Base-by-base conservation (phyloP, 2,797 vertebrate species). In the Neomorphus geoffroyi region DNA sequence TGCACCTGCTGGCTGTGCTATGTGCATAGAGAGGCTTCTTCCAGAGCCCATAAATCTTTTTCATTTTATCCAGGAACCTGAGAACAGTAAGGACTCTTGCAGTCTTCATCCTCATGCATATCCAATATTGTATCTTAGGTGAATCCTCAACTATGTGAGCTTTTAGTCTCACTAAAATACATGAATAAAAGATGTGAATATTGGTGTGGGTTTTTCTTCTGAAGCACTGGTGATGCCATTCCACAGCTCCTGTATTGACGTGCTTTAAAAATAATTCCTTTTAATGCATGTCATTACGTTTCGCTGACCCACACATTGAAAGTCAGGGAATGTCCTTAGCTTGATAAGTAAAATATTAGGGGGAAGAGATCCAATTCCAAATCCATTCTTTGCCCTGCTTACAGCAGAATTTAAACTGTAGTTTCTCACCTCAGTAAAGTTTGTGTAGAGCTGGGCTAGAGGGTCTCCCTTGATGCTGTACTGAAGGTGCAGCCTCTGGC, bases 251-350 rank as follows among this genome's bases (percentile, higher is more conserved):
- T 67, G 32, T 54, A 65, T 53, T 54, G 71, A 70, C 6, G 5
- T 74, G 3, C 35, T 83, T 85, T 87, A 83, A 96, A 95, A 95
- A 43, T 13, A 70, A 70, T 77, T 75, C 35, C 19, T 79, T 80
- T 62, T 93, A 46, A 64, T 88, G 27, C 12, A 22, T 23, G n/a
- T 56, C 11, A 15, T 62, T 72, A 35, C 0, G 2, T 84, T 94
- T 79, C 64, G 75, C 21, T 86, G 57, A 35, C 65, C n/a, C 37
- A n/a, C 27, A 41, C 27, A 43, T 23, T 39, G 32, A 33, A 79
- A 79, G 62, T 50, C 24, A 11, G 64, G 87, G 26, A 62, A 60
- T 37, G 7, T 51, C 19, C 41, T 83, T 83, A 67, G 23, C 37
- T 73, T 75, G 51, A 1, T 57, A 33, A 90, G 53, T 74, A 86